Evolutionary conservation across 2,888 invertebrate genomes (phyloP).

Genomic region (Rugalucina vietnamica): DNA sequence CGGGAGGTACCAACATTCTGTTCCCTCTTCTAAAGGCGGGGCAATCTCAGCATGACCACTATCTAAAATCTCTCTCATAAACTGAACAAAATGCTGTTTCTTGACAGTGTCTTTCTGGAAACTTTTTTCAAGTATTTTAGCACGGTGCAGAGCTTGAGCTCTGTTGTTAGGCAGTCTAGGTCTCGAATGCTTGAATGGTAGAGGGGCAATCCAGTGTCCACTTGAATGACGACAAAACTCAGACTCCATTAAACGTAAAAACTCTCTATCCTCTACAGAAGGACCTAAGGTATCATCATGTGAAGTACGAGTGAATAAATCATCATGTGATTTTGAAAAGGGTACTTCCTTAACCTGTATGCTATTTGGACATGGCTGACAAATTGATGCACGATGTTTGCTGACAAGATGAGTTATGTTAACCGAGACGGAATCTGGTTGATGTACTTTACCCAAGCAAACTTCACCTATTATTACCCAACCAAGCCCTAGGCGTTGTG

Average conservation of each 20-base stretch:
- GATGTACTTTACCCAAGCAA: not conserved
- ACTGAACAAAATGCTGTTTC: constrained; percentile 26
- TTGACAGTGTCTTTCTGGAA: constrained; percentile 21
- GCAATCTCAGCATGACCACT: constrained; percentile 41
- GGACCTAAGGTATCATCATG: constrained; percentile 11
- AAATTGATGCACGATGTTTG: not conserved
- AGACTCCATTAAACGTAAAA: constrained; percentile 25
- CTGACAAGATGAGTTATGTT: constrained; percentile 16
- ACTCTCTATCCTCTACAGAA: constrained; percentile 31
- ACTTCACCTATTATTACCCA: constrained; percentile 25
- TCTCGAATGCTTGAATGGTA: constrained; percentile 26
- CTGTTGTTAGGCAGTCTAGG: constrained; percentile 33
- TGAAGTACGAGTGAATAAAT: not conserved
- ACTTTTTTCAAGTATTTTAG: constrained; percentile 5
- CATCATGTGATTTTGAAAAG: not conserved
- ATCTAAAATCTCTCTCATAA: constrained; percentile 42
- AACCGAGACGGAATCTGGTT: not conserved
- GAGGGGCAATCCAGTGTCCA: constrained; percentile 22
- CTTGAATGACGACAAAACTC: not conserved
- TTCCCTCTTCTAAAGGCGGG: constrained; percentile 11
- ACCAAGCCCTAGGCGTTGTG: not conserved
- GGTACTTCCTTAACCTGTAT: constrained; percentile 19
- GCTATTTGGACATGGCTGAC: not conserved
- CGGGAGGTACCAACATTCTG: constrained; percentile 54
- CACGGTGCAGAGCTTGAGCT: constrained; percentile 15